Percentiles rank a stretch among this genome's conserved stretches.
phyloP scores from a whole-genome alignment of 92 coral and sea anemone species.

The Bergia sp. region DNA sequence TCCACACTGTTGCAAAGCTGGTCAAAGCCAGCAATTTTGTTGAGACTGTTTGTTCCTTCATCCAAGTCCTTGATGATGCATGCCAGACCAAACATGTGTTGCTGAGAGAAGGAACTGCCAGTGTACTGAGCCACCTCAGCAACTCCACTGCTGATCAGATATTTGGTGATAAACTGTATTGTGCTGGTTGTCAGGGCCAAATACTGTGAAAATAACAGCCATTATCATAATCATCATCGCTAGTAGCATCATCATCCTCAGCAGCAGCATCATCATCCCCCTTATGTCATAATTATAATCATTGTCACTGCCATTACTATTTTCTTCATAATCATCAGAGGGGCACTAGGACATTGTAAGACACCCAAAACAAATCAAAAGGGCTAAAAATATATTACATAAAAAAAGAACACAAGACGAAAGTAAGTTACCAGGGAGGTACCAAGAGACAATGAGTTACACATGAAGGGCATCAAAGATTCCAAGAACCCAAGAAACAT shows the following conservation, averaged over 20 bases:
- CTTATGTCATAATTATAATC: background rate
- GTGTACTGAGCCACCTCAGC: constrained; percentile 74
- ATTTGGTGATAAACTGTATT: constrained; percentile 83
- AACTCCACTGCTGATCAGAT: constrained; percentile 69
- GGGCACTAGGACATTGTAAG: too few species aligned
- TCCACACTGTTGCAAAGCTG: constrained; percentile 74
- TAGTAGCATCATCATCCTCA: too few species aligned
- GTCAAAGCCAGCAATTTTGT: constrained; percentile 58
- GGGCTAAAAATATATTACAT: too few species aligned
- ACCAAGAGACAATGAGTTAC: too few species aligned
- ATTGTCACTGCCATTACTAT: background rate
- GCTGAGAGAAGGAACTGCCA: constrained; percentile 61
- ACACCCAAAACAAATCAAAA: too few species aligned
- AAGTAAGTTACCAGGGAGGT: background rate
- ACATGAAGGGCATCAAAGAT: too few species aligned
- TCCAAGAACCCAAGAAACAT: background rate
- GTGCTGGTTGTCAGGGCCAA: constrained; percentile 82
- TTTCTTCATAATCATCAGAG: background rate
- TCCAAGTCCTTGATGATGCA: constrained; percentile 83
- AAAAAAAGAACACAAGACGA: background rate
- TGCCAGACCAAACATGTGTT: constrained; percentile 78
- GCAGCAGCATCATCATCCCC: background rate
- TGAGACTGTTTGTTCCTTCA: constrained; percentile 52
- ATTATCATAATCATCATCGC: background rate
- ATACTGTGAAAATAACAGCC: constrained; percentile 61